Conservation (phyloP, 92 coral and sea anemone species). For the Palythoa grandiflora region DNA sequence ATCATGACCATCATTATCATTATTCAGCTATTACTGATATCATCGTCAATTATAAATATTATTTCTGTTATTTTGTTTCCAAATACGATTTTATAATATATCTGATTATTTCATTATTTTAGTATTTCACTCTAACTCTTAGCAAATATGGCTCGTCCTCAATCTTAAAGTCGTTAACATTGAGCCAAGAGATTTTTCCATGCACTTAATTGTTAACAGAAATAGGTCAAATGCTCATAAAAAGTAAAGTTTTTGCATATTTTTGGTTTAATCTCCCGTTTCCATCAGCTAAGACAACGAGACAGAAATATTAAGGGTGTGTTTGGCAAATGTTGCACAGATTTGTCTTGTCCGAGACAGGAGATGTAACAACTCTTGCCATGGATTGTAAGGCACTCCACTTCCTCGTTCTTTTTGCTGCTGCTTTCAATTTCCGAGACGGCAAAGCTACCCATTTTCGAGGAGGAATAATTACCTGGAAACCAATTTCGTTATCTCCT, state of each 20-base stretch:
- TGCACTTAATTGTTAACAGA: background rate
- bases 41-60: too few species aligned
- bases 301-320: background rate
- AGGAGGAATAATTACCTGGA: slow-evolving; percentile 49
- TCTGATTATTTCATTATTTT: background rate
- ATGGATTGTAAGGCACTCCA: background rate
- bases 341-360: background rate
- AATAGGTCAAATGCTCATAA: background rate
- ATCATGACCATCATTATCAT: too few species aligned
- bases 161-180: too few species aligned
- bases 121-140: background rate
- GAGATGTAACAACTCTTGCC: background rate
- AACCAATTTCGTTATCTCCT: slow-evolving; percentile 17
- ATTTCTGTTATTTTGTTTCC: too few species aligned
- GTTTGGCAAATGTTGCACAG: background rate
- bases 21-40: too few species aligned
- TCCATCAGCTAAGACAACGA: background rate
- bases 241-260: background rate
- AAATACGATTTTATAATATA: too few species aligned
- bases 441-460: slow-evolving; percentile 41
- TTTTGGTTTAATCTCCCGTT: background rate
- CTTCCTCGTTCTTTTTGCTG: background rate
- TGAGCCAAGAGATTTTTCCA: background rate
- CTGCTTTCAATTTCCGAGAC: background rate
- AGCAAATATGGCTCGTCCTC: background rate